Evolutionary conservation across 2,113 vertebrate genomes (phyloP).

Genomic region (Rhabdornis inornatus): DNA sequence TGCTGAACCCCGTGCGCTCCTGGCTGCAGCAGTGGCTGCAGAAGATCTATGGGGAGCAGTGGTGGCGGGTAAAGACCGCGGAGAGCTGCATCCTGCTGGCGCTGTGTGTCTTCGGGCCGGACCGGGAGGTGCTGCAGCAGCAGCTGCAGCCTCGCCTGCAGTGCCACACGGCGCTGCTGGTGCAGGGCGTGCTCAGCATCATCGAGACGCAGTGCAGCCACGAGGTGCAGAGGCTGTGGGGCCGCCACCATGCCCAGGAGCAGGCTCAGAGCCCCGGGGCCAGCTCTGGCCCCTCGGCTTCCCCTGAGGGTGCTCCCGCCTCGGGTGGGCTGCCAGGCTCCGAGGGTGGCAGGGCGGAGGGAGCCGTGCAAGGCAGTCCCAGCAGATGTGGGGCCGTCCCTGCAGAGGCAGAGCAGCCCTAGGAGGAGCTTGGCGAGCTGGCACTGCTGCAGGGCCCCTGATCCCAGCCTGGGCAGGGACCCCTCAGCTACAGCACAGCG

Average conservation of each 20-base stretch:
- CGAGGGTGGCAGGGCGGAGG: fast-evolving
- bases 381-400: fast-evolving
- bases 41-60: not conserved
- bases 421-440: fast-evolving
- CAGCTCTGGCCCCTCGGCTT: fast-evolving
- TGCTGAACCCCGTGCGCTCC: not conserved
- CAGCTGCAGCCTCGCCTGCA: not conserved
- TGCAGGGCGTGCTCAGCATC: not conserved
- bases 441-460: not conserved
- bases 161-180: not conserved
- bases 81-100: not conserved
- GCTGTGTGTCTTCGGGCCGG: not conserved
- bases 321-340: fast-evolving
- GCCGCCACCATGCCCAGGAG: not conserved
- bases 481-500: not conserved
- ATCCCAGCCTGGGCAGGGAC: not conserved
- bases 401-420: not conserved
- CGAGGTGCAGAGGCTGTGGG: not conserved
- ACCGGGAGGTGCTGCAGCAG: not conserved
- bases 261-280: not conserved
- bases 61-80: not conserved
- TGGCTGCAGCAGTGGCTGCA: not conserved
- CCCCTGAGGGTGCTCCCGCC: fast-evolving
- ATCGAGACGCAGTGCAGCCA: not conserved
- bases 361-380: fast-evolving